These are phyloP conservation scores for Protomyctophum bolini DNA, from an alignment of 2,113 vertebrate genomes.

Conservation along the genomic window DNA sequence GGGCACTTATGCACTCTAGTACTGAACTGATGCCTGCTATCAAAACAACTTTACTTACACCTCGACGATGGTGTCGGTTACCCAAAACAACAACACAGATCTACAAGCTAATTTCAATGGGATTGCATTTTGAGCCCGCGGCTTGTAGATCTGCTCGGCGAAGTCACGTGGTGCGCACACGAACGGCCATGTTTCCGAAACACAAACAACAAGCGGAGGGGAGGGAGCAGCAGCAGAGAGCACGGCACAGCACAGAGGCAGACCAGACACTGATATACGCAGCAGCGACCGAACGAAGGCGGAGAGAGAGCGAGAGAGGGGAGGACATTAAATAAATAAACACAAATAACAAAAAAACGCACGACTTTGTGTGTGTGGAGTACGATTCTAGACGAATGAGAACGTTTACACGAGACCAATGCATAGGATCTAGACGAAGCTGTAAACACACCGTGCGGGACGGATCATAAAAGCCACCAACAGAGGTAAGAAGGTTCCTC, in stretches of 20 bases:
- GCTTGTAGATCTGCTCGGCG: not conserved
- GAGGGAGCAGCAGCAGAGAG: constrained; percentile 73
- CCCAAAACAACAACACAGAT: too few species aligned
- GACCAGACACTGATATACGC: constrained; percentile 79
- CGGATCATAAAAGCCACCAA: constrained; percentile 38
- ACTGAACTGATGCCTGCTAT: too few species aligned
- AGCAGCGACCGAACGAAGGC: constrained; percentile 79
- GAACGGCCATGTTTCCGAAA: constrained; percentile 91
- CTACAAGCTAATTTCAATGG: too few species aligned
- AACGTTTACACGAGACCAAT: constrained; percentile 75
- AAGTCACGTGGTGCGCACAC: constrained; percentile 83
- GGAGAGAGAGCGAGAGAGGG: constrained; percentile 48
- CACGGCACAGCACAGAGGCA: constrained; percentile 15
- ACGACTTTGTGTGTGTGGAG: constrained; percentile 58
- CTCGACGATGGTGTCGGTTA: too few species aligned
- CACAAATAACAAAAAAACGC: constrained; percentile 58
- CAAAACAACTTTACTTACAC: too few species aligned
- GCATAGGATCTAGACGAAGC: constrained; percentile 62
- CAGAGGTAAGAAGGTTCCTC: constrained; percentile 78
- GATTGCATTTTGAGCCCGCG: too few species aligned
- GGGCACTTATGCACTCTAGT: too few species aligned
- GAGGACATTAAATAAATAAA: too few species aligned
- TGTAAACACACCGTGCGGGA: constrained; percentile 63
- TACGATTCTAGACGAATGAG: constrained; percentile 71
- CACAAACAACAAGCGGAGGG: constrained; percentile 85